Conservation (phyloP, 2,797 vertebrate species). For the Phylloscopus collybita region DNA sequence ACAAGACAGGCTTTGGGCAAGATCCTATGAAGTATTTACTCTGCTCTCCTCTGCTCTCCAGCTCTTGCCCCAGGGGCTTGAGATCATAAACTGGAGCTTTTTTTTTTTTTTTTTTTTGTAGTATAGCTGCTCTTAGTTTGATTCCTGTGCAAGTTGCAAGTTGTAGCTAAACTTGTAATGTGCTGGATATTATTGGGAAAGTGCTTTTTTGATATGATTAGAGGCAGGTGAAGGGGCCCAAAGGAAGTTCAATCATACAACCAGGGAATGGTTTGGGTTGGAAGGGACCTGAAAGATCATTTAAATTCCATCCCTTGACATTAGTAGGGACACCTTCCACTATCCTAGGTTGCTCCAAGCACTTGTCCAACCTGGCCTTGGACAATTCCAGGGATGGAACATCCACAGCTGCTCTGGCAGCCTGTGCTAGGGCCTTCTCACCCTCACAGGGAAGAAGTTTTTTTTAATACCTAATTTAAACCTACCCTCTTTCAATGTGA, state of each 20-base stretch:
- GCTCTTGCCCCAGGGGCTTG: background rate
- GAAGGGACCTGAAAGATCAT: background rate
- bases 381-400: background rate
- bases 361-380: rapidly evolving
- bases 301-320: background rate
- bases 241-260: background rate
- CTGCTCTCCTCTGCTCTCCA: background rate
- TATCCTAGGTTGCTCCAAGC: rapidly evolving
- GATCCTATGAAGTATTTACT: background rate
- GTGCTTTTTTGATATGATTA: background rate
- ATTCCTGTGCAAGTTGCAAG: background rate
- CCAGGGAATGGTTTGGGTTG: background rate
- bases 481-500: background rate
- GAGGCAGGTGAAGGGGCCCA: background rate
- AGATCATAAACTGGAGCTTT: background rate
- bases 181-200: background rate
- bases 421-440: rapidly evolving
- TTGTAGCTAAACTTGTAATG: background rate
- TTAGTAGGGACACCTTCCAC: rapidly evolving
- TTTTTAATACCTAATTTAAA: background rate
- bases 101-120: background rate
- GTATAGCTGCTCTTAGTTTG: background rate
- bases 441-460: background rate
- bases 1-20: background rate
- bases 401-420: background rate